These are phyloP conservation scores for Scrobipalpa costella DNA, from an alignment of 2,888 invertebrate species.

Conservation along the genomic window DNA sequence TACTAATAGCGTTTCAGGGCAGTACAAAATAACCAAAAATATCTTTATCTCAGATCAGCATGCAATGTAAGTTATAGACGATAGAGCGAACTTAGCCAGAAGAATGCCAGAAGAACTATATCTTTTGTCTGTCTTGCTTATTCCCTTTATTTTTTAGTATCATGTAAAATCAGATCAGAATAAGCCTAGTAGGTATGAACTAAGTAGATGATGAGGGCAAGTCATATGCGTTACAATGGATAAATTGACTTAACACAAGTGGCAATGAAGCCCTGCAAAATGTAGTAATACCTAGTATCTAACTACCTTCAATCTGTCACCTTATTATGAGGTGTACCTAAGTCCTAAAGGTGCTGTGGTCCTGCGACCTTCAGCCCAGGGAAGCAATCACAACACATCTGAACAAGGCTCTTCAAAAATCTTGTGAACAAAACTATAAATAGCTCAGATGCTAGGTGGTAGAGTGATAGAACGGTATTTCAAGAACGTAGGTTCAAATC, in stretches of 20 bases:
- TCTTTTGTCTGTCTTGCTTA: neutral
- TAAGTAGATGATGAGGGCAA: neutral
- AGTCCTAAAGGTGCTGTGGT: no score
- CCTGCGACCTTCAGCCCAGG: no score
- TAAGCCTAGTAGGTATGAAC: neutral
- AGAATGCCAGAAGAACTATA: neutral
- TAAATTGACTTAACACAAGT: neutral
- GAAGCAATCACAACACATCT: no score
- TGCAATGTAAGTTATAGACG: no score
- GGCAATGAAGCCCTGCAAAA: neutral
- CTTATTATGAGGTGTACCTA: neutral
- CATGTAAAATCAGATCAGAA: no score
- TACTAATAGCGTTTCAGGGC: constrained; percentile 17
- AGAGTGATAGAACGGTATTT: no score
- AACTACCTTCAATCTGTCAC: neutral
- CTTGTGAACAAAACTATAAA: no score
- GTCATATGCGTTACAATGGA: neutral
- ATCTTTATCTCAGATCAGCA: no score
- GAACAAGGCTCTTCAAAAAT: no score
- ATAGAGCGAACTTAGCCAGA: no score
- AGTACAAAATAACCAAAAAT: neutral
- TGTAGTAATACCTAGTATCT: neutral
- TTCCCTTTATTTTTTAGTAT: neutral
- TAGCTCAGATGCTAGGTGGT: no score
- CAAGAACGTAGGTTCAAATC: no score